Evolutionary conservation across 2,113 vertebrate genomes (phyloP).

Genomic region (Alouatta palliata): DNA sequence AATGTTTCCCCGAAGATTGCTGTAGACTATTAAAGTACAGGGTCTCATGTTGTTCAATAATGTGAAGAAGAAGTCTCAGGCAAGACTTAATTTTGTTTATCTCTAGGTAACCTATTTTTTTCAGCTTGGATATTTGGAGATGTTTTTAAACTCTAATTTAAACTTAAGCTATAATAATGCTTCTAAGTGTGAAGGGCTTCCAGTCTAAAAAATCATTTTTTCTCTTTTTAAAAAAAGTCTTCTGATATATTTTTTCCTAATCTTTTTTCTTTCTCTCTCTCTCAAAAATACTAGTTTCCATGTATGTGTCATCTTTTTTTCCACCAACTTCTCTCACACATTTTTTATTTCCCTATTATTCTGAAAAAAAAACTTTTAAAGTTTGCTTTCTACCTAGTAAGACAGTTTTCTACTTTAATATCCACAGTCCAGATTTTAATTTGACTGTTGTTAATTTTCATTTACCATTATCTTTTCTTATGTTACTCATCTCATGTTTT

Average conservation of each 20-base stretch:
- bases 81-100: slow-evolving; percentile 8
- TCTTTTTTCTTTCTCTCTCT: neutral
- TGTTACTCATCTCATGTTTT: neutral
- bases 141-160: slow-evolving; percentile 35
- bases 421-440: neutral
- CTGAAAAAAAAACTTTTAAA: neutral
- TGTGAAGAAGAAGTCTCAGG: neutral
- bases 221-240: neutral
- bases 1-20: neutral
- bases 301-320: neutral
- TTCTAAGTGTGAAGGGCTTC: neutral
- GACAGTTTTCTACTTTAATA: neutral
- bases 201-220: neutral
- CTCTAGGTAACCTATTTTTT: neutral
- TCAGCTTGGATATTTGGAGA: neutral
- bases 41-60: neutral
- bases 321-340: neutral
- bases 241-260: neutral
- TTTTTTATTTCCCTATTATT: slow-evolving; percentile 10
- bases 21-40: neutral
- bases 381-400: neutral
- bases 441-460: neutral
- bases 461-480: neutral
- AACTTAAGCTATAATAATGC: neutral
- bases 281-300: neutral